Evolutionary conservation across 2,113 vertebrate species (phyloP), one percentile per base, ranked within the genome.

Genomic region (Mastomys coucha): DNA sequence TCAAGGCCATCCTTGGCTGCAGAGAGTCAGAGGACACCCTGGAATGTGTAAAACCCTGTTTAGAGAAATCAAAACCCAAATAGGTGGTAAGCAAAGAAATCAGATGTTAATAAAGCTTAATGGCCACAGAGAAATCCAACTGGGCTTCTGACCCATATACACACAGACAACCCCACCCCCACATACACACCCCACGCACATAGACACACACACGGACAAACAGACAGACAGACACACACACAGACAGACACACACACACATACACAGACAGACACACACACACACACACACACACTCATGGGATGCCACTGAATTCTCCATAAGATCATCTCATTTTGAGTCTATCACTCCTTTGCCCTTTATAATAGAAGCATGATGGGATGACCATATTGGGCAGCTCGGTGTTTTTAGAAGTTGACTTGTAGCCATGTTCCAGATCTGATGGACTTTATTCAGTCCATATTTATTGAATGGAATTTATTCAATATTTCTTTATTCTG

Each of bases 401-500:
- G 92, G 51, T 92, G 36, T 97, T 96, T 89, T 95, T 80, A 24
- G 70, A 86, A 86, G 49, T 58, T 91, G 67, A 95, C 92, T 89
- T 96, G 90, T 75, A 81, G 56, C 76, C 90, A 65, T 87, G 92
- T 96, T 95, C 92, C 14, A 36, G 81, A 88, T 96, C 93, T 91
- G n/a, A n/a, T n/a, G n/a, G n/a, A n/a, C n/a, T n/a, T n/a, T n/a
- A n/a, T n/a, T n/a, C n/a, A n/a, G n/a, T n/a, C n/a, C n/a, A n/a
- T n/a, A n/a, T n/a, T n/a, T n/a, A n/a, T n/a, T n/a, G n/a, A n/a
- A n/a, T n/a, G n/a, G 39, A 80, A 73, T 95, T 92, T 89, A 63
- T 76, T 97, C 69, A 90, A 10, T 94, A 81, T 67, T 91, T 91
- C 73, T 95, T 97, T 65, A 63, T 42, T 88, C 80, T 82, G 45